Base-by-base conservation (phyloP, 2,113 vertebrate genomes). In the Hydrolagus affinis region DNA sequence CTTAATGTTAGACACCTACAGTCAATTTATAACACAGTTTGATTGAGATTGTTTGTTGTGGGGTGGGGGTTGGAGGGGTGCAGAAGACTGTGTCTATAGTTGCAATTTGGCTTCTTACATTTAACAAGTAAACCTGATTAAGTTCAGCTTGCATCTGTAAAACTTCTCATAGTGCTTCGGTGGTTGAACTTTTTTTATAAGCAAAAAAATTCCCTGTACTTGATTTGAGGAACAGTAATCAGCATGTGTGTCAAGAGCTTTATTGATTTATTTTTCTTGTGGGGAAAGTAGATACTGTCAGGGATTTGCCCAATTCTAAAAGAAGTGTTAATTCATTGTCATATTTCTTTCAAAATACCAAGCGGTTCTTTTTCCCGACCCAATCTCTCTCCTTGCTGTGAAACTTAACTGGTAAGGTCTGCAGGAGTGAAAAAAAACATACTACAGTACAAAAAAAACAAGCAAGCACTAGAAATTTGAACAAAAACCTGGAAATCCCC, bases 1-100 rank as follows among this genome's bases (percentile, higher is more conserved):
- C 85, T 86, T 87, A 88, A 87, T 87, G 83, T 66, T 83, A 30
- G 78, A 83, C 17, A 32, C 62, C 66, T 64, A 66, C 56, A 83
- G 28, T 66, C 9, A 68, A 32, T 62, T 83, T 83, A 83, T 32
- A 17, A 25, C 32, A 15, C 62, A 32, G 56, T 6, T 44, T 44
- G 44, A 78, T 60, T 21, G n/a, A n/a, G n/a, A 30, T 30, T 4
- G 19, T 64, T 80, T 80, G 44, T 44, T 44, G 44, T 44, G 44
- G 44, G 6, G 44, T 1, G 44, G 11, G 73, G 23, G 25, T 12
- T n/a, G n/a, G n/a, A n/a, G n/a, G n/a, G n/a, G n/a, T n/a, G n/a
- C n/a, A 12, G 77, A 66, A 21, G 64, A 66, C 25, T 66, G 23
- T 25, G 30, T 17, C 10, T 19, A 17, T 66, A 66, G 25, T 14